Percentiles rank a stretch among this genome's conserved stretches.
These are phyloP conservation scores for Lonchura striata DNA, from an alignment of 2,113 vertebrate genomes.

Conservation along the genomic window DNA sequence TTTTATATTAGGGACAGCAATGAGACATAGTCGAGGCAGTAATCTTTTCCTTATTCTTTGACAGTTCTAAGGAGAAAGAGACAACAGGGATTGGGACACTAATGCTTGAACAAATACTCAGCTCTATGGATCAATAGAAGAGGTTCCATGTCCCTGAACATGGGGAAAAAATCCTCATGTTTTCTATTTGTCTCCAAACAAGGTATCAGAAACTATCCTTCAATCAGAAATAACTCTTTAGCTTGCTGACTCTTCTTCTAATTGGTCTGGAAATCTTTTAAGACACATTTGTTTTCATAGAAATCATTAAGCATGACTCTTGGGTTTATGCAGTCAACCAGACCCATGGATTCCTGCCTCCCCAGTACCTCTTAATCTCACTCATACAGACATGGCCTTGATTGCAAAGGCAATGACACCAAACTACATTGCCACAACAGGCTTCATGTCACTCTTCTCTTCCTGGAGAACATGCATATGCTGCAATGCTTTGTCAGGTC, in stretches of 20 bases:
- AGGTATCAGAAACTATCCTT: neutral
- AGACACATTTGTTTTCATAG: neutral
- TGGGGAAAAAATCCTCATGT: fast-evolving
- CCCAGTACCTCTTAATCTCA: neutral
- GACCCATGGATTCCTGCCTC: neutral
- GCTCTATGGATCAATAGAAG: neutral
- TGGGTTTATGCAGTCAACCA: neutral
- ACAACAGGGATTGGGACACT: neutral
- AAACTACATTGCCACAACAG: neutral
- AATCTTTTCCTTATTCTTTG: neutral
- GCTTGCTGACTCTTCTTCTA: neutral
- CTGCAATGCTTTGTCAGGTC: neutral
- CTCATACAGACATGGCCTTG: neutral
- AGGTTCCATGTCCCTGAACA: neutral
- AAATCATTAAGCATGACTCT: neutral
- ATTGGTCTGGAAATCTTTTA: neutral
- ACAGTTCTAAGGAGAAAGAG: neutral
- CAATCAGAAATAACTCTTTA: neutral
- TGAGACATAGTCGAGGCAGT: neutral
- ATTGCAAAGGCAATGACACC: neutral
- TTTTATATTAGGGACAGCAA: neutral
- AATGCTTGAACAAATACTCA: neutral
- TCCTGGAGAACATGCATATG: fast-evolving
- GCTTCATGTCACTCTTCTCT: neutral
- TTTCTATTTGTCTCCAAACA: neutral